Evolutionary conservation across 2,888 invertebrate genomes (phyloP).

Genomic region (Xylota segnis): DNA sequence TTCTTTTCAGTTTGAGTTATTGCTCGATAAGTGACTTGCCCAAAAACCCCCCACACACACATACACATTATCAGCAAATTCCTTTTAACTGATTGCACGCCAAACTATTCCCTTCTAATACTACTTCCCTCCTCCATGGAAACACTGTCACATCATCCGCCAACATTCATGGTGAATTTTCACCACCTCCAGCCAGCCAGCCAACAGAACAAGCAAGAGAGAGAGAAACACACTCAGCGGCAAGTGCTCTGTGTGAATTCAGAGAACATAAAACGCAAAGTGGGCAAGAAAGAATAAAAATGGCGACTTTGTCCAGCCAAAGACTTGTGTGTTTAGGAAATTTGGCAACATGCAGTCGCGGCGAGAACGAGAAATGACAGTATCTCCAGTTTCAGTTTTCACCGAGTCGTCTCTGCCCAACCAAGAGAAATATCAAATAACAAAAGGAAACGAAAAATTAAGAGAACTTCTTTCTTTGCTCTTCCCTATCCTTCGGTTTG

Average conservation of each 20-base stretch:
- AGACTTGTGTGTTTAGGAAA: slow-evolving; percentile 58
- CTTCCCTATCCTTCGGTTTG: slow-evolving; percentile 24
- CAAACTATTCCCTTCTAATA: not conserved
- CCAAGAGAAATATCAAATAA: slow-evolving; percentile 29
- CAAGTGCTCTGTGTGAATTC: slow-evolving; percentile 11
- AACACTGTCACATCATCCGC: not conserved
- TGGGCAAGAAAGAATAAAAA: slow-evolving; percentile 42
- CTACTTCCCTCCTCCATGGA: slow-evolving; percentile 5
- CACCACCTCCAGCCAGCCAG: not conserved
- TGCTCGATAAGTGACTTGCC: no score
- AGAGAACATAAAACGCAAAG: slow-evolving; percentile 30
- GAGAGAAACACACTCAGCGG: not conserved
- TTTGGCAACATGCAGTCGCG: slow-evolving; percentile 67
- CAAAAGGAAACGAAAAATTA: slow-evolving; percentile 18
- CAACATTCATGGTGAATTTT: slow-evolving; percentile 17
- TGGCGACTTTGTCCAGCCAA: slow-evolving; percentile 50
- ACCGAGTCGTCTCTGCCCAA: no score
- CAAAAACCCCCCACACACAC: no score
- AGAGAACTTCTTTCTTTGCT: slow-evolving; percentile 17
- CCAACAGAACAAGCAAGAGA: slow-evolving; percentile 1
- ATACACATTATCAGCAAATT: no score
- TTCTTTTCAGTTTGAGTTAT: no score
- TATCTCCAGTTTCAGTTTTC: slow-evolving; percentile 9
- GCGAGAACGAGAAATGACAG: slow-evolving; percentile 41
- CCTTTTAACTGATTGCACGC: no score